These are phyloP conservation scores for Centruroides vittatus DNA, from an alignment of 1,140 invertebrate genomes.

Conservation along the genomic window DNA sequence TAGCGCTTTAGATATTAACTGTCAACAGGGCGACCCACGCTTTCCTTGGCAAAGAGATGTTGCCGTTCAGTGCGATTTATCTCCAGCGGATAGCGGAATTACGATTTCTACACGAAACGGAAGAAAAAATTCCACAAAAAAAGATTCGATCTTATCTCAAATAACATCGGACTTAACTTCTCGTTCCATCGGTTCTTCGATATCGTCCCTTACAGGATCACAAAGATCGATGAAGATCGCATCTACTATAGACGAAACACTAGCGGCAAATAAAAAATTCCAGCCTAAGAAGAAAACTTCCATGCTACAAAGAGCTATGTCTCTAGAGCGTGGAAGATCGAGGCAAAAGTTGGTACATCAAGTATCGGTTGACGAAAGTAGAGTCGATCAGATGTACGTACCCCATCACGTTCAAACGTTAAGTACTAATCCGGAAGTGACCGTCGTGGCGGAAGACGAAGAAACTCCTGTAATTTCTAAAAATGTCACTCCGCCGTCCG, in stretches of 20 bases:
- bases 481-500: constrained; percentile 1
- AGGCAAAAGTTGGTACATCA: constrained; percentile 1
- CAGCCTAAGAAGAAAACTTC: constrained; percentile 10
- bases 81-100: constrained; percentile 6
- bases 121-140: not conserved
- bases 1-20: constrained; percentile 25
- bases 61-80: constrained; percentile 25
- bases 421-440: not conserved
- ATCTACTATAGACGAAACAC: not conserved
- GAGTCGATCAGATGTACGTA: not conserved
- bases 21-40: constrained; percentile 23
- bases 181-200: no score
- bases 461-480: not conserved
- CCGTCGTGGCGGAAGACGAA: not conserved
- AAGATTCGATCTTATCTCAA: not conserved
- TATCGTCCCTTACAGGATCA: no score
- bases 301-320: constrained; percentile 14
- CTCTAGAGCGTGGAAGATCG: constrained; percentile 10
- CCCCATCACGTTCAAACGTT: constrained; percentile 1
- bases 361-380: constrained; percentile 1
- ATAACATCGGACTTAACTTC: not conserved
- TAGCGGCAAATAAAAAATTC: not conserved
- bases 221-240: not conserved
- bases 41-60: constrained; percentile 31
- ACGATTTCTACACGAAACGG: not conserved